These are phyloP conservation scores for Procambarus virginalis DNA, from an alignment of 1,140 invertebrate species.

Conservation along the genomic window DNA sequence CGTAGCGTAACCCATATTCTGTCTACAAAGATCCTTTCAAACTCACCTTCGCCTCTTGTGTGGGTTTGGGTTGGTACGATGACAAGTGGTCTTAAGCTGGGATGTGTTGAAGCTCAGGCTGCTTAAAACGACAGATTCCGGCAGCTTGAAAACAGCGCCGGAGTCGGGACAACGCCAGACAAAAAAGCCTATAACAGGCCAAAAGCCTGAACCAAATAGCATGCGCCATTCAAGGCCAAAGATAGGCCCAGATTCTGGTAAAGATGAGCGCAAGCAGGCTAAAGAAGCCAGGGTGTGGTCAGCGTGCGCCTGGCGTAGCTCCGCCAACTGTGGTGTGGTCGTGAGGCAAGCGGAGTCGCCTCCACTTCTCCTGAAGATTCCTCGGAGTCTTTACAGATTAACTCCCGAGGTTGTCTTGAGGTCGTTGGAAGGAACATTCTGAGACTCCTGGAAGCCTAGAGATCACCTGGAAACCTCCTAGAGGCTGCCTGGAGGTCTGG, in stretches of 20 bases:
- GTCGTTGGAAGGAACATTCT: too few species aligned
- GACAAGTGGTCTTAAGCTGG: constrained; percentile 16
- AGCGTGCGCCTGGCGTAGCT: too few species aligned
- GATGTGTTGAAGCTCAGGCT: background rate
- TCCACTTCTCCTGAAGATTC: background rate
- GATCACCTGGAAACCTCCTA: background rate
- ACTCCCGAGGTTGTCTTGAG: too few species aligned
- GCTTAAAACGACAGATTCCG: background rate
- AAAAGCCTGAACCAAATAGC: too few species aligned
- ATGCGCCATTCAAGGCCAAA: too few species aligned
- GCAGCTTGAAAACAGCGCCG: background rate
- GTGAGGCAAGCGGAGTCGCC: background rate
- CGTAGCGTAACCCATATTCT: constrained; percentile 61
- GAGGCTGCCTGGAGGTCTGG: background rate
- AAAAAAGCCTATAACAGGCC: too few species aligned
- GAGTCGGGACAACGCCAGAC: background rate
- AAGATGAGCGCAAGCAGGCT: too few species aligned
- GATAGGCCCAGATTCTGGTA: too few species aligned
- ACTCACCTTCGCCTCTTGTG: constrained; percentile 53
- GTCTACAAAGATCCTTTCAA: constrained; percentile 62
- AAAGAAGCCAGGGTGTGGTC: too few species aligned
- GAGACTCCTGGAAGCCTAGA: background rate
- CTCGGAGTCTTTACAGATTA: too few species aligned
- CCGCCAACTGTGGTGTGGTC: too few species aligned
- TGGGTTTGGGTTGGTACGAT: constrained; percentile 33